Evolutionary conservation across 2,888 invertebrate genomes (phyloP).

Genomic region (Junonia oenone): DNA sequence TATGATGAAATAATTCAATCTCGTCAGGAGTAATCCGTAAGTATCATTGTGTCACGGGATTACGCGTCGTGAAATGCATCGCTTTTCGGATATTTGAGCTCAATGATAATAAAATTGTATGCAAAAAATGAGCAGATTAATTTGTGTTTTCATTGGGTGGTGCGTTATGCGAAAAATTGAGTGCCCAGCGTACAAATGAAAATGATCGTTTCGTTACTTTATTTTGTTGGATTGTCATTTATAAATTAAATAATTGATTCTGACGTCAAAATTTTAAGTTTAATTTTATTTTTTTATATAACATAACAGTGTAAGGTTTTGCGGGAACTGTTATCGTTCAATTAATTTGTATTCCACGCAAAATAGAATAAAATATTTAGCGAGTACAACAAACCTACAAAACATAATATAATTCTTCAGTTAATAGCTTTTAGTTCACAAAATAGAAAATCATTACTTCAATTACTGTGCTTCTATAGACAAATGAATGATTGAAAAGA

Average conservation of each 20-base stretch:
- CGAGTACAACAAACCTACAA: neutral
- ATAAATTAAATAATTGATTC: conserved; percentile 36
- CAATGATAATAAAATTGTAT: conserved; percentile 75
- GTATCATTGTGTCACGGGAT: conserved; percentile 66
- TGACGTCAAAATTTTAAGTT: conserved; percentile 9
- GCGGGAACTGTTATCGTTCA: neutral
- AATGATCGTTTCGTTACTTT: conserved; percentile 68
- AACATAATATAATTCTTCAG: neutral
- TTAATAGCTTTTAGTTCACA: neutral
- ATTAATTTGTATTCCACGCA: neutral
- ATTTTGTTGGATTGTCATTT: conserved; percentile 56
- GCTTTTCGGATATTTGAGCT: conserved; percentile 65
- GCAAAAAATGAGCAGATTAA: conserved; percentile 79
- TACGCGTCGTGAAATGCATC: conserved; percentile 58
- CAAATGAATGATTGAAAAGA: conserved; percentile 22
- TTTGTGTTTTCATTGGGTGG: conserved; percentile 74
- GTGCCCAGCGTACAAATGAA: conserved; percentile 65
- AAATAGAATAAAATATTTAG: neutral
- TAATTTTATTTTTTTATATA: neutral
- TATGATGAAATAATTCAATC: conserved; percentile 63
- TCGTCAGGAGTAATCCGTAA: conserved; percentile 67
- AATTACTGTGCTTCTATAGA: conserved; percentile 8
- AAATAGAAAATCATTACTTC: conserved; percentile 8
- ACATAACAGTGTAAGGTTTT: neutral
- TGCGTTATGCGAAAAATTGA: conserved; percentile 78